Percentiles rank a stretch among this genome's conserved stretches.
Conservation (phyloP, 2,888 invertebrate genomes). For the Brachypalpus laphriformis region DNA sequence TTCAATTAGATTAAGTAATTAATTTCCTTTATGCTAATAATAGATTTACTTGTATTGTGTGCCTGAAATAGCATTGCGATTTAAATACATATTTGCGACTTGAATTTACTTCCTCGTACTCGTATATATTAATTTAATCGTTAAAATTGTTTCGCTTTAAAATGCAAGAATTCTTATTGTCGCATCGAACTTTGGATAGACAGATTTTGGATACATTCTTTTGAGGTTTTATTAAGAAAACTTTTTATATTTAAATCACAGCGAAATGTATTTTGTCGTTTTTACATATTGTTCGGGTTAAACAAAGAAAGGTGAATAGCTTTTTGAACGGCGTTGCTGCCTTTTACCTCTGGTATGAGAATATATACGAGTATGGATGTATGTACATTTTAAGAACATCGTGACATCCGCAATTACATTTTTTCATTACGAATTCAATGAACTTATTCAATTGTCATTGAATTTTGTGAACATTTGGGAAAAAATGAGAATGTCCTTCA, state of each 20-base stretch:
- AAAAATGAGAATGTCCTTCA: no score
- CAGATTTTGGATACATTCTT: not conserved
- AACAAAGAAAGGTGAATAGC: not conserved
- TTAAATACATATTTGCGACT: not conserved
- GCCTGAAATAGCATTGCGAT: slow-evolving; percentile 1
- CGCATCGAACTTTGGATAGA: not conserved
- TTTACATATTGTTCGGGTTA: not conserved
- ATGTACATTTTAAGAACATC: not conserved
- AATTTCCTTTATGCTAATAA: slow-evolving; percentile 1
- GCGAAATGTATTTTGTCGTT: not conserved
- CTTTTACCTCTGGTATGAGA: not conserved
- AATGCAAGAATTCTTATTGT: not conserved
- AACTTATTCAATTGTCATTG: not conserved
- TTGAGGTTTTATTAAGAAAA: not conserved
- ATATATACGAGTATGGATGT: not conserved
- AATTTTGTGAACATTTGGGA: no score
- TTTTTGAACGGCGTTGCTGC: not conserved
- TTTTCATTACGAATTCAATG: not conserved
- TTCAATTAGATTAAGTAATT: slow-evolving; percentile 28
- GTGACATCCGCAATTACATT: not conserved
- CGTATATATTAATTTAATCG: not conserved
- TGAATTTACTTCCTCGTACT: slow-evolving; percentile 1
- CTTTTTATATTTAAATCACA: not conserved
- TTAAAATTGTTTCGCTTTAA: not conserved
- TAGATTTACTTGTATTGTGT: slow-evolving; percentile 15